Evolutionary conservation across 2,797 vertebrate species (phyloP), one percentile per base, ranked within the genome.

Genomic region (Brachymystax lenok): DNA sequence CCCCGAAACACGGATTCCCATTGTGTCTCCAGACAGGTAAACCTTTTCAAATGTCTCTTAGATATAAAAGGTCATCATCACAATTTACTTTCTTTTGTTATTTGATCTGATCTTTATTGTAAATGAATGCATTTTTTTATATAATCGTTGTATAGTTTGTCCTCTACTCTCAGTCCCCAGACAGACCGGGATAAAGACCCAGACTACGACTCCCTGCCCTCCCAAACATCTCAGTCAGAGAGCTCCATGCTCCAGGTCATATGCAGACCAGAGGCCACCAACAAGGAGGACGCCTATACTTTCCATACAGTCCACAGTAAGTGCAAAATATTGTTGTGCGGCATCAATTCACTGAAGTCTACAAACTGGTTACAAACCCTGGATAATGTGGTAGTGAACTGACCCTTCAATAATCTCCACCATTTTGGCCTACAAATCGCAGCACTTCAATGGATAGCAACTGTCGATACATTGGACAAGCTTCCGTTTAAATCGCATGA

Each of bases 161-260:
- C 56, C 19, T 59, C 79, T 13, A 79, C 68, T 81, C 56, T 59
- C 56, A 95, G 95, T 84, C 95, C 94, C 19, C 94, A 95, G 88
- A 94, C 94, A 6, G 94, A 95, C 89, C 91, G 94, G 80, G 94
- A 95, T 71, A 94, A 94, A 78, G 95, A 95, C 80, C 94, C 94
- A 1, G 94, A 95, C 82, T 95, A 95, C 0, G 95, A 95, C 78
- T 95, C 95, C 7, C 87, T 95, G 64, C 94, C 94, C 8, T 98
- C 96, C 21, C 94, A 95, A 79, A 94, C 95, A 0, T 99, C 98
- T 74, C 98, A 98, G 81, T 98, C 97, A 68, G 98, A 99, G 84
- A 98, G 97, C 86, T 98, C 97, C 71, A 96, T 99, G 93, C 90
- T 99, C 88, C 97, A 99, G 94, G 96, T 99, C 87, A 97, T 99